Evolutionary conservation across 2,888 invertebrate species (phyloP).

Genomic region (Peribatodes rhomboidaria): DNA sequence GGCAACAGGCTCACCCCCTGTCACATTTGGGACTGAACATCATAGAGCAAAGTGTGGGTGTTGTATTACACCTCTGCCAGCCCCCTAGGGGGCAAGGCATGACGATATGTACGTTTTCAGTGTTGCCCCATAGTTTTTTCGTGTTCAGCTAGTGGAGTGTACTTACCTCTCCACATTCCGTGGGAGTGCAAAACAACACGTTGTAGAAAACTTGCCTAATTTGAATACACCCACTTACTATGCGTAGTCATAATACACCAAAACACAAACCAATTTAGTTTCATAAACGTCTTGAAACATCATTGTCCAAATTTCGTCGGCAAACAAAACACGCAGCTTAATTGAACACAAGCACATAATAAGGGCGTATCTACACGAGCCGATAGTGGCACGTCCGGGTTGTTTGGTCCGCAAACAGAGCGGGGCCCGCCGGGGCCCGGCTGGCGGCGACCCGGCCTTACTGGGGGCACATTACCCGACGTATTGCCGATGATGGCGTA

Average conservation of each 20-base stretch:
- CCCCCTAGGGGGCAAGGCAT: too few species aligned
- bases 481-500: slow-evolving; percentile 20
- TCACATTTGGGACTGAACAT: too few species aligned
- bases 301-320: slow-evolving; percentile 11
- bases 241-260: not conserved
- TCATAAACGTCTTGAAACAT: slow-evolving; percentile 5
- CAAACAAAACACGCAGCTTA: slow-evolving; percentile 29
- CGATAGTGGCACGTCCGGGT: slow-evolving; percentile 34
- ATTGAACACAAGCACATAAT: slow-evolving; percentile 44
- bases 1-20: too few species aligned
- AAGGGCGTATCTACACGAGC: slow-evolving; percentile 20
- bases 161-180: too few species aligned
- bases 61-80: too few species aligned
- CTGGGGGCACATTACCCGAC: slow-evolving; percentile 19
- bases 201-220: not conserved
- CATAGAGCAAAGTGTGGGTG: too few species aligned
- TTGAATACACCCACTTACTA: not conserved
- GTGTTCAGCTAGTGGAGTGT: too few species aligned
- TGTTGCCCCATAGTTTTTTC: too few species aligned
- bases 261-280: slow-evolving; percentile 12
- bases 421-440: slow-evolving; percentile 12
- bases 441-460: slow-evolving; percentile 15
- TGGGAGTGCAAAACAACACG: too few species aligned
- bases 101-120: too few species aligned
- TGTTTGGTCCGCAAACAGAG: slow-evolving; percentile 39